Evolutionary conservation across 2,888 invertebrate species (phyloP), one percentile per base, ranked within the genome.

Genomic region (Ischnus inquisitorius): DNA sequence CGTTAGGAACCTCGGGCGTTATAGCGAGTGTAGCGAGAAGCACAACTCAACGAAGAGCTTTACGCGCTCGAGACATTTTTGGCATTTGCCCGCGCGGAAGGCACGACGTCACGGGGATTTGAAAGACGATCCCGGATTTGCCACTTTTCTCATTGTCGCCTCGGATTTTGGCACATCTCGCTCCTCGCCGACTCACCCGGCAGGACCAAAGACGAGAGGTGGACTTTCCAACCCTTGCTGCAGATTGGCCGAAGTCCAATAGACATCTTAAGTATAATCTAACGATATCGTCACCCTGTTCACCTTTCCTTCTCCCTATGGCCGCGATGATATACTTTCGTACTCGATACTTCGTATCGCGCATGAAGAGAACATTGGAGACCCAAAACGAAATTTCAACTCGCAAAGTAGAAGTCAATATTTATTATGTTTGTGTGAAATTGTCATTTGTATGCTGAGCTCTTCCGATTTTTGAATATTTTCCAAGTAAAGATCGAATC

Each of bases 211-310:
- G 85, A 57, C 84, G 83, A 82, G 65, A 65, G 60, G 54, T 67
- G 64, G 34, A 4, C 8, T 34, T 64, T 80, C 74, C 79, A 69
- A 85, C 83, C 83, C 85, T 82, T 64, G 78, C 83, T 86, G 75
- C 89, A 90, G 83, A 89, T 90, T 92, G 92, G 92, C 90, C 68
- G 68, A 28, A 57, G 71, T 88, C 91, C 92, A 92, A 91, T 90
- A 89, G 89, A 90, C 90, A 90, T 92, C 89, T 91, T 89, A 88
- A 89, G 90, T 89, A 90, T 90, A 90, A 91, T 90, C 89, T 89
- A 89, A 91, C 91, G 90, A 88, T 90, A 89, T 89, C 88, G 89
- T 88, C 86, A 88, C 89, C 86, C 88, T 85, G 78, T 80, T 76
- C 82, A 82, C 84, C 78, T 54, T 62, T 74, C 10, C 43, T 68